Percentiles rank a stretch among this genome's conserved stretches.
These are phyloP conservation scores for Rhagonycha lutea DNA, from an alignment of 2,888 invertebrate genomes.

Conservation along the genomic window DNA sequence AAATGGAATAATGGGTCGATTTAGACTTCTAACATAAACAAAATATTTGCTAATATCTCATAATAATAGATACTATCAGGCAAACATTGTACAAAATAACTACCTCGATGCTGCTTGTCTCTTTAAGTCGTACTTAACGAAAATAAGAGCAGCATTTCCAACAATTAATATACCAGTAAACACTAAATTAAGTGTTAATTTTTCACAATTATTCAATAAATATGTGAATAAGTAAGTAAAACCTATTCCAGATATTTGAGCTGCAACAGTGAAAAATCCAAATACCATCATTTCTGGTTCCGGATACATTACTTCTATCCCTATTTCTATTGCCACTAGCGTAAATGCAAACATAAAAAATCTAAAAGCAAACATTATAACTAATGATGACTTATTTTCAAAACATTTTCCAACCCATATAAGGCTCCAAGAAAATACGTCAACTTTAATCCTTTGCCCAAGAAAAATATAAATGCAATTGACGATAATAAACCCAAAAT, in stretches of 20 bases:
- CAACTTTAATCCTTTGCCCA: neutral
- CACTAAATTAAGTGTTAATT: neutral
- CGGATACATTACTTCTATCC: neutral
- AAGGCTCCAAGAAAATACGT: neutral
- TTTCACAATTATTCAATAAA: neutral
- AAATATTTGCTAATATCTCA: too few species aligned
- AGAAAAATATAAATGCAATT: neutral
- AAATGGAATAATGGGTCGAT: too few species aligned
- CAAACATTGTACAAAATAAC: too few species aligned
- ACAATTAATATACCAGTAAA: neutral
- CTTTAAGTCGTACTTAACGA: neutral
- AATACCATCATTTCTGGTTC: neutral
- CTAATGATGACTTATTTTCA: fast-evolving
- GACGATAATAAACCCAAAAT: neutral
- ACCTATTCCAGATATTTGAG: neutral
- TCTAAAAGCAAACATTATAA: neutral
- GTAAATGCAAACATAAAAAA: neutral
- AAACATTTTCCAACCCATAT: neutral
- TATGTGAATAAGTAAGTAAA: neutral
- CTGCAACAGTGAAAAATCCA: neutral
- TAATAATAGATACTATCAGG: too few species aligned
- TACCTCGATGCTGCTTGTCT: neutral
- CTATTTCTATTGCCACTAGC: neutral
- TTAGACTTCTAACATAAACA: too few species aligned
- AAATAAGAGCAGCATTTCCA: neutral